Evolutionary conservation across 2,113 vertebrate genomes (phyloP), one percentile per base, ranked within the genome.

Genomic region (Romanogobio albipinnatus): DNA sequence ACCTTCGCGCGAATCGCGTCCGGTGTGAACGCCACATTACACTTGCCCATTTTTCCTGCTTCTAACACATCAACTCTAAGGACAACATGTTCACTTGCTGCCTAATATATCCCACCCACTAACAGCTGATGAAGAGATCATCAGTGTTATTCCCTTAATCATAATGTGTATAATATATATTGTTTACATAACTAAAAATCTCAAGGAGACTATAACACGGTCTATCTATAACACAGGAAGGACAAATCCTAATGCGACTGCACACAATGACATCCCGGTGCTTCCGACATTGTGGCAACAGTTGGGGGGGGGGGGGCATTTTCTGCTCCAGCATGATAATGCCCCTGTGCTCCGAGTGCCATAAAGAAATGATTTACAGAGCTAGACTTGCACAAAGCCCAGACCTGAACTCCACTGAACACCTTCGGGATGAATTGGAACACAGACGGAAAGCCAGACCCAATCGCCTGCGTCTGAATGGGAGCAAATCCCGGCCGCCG

Each of bases 301-400:
- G 26, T 76, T 56, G 36, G 26, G 11, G 74, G 26, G 11, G 74
- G 26, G 33, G 45, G 74, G 17, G 19, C 33, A 24, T 78, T 78
- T 78, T 78, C 76, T 39, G 76, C 59, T 78, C 19, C 74, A 53
- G 49, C 15, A 76, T 76, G 47, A 76, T 49, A 53, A 33, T 76
- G 53, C 15, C 76, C 53, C 29, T n/a, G 33, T 59, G 51, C 29
- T 59, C 53, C 29, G 24, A 78, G 53, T 43, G 56, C 51, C 76
- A 78, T 59, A 61, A 78, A 59, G 17, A 78, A 61, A 78, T 78
- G 36, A 78, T 78, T 78, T 61, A 78, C 51, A 8, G 76, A 58
- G 56, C 53, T 78, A n/a, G 53, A 78, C 53, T 78, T 17, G 10
- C 76, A 78, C 33, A 78, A 78, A 78, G 53, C 76, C 76, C 76